Conservation (phyloP, 2,888 invertebrate genomes). For the Lithophane ornitopus region DNA sequence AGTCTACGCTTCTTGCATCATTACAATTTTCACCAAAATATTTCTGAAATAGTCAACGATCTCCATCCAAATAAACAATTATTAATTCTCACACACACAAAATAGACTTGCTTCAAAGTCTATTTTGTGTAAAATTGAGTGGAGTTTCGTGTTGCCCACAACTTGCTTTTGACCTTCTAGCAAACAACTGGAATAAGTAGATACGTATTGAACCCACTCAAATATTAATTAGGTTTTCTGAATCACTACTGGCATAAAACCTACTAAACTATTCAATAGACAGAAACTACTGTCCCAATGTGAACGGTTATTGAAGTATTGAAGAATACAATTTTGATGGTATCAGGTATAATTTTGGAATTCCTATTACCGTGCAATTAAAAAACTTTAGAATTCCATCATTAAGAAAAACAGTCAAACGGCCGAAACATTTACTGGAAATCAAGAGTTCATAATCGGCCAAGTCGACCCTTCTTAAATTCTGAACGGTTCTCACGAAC, state of each 20-base stretch:
- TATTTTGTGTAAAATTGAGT: constrained; percentile 67
- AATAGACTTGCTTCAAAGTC: too few relatives aligned
- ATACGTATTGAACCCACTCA: constrained; percentile 60
- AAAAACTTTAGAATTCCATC: neutral
- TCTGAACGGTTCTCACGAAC: neutral
- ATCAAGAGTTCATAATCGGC: neutral
- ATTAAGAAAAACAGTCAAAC: neutral
- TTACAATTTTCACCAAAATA: constrained; percentile 11
- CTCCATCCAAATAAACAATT: constrained; percentile 17
- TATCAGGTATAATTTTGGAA: neutral
- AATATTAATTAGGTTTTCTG: constrained; percentile 64
- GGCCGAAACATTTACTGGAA: neutral
- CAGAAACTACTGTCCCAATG: constrained; percentile 17
- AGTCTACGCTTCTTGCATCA: constrained; percentile 14
- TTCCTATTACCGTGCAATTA: neutral
- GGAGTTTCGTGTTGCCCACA: constrained; percentile 74
- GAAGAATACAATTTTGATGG: constrained; percentile 4
- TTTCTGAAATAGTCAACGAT: constrained; percentile 19
- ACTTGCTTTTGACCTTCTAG: constrained; percentile 71
- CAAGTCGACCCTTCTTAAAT: neutral
- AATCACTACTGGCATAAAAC: constrained; percentile 22
- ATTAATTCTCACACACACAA: constrained; percentile 16
- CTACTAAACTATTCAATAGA: constrained; percentile 42
- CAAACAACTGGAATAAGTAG: constrained; percentile 69
- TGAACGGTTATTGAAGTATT: constrained; percentile 34